Conservation (phyloP, 2,888 invertebrate species). For the Synergus laeviventris region DNA sequence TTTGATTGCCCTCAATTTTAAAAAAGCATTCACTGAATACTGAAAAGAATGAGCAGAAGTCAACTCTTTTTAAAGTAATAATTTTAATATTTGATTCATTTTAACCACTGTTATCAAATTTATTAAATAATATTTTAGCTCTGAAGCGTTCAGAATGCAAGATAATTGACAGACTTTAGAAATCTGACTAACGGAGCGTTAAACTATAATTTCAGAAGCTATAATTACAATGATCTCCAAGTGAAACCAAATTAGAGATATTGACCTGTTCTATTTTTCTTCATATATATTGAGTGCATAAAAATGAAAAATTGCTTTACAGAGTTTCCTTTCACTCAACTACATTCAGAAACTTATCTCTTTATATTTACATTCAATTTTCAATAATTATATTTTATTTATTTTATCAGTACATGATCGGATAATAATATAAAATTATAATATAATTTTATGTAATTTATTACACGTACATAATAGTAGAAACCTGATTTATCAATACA, state of each 20-base stretch:
- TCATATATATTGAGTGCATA: background rate
- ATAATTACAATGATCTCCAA: background rate
- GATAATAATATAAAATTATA: too few relatives aligned
- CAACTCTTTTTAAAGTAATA: too few relatives aligned
- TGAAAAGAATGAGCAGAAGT: too few relatives aligned
- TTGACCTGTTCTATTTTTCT: conserved; percentile 1
- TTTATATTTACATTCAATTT: background rate
- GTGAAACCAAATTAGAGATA: conserved; percentile 8
- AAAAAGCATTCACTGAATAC: too few relatives aligned
- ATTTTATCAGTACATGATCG: too few relatives aligned
- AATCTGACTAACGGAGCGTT: conserved; percentile 11
- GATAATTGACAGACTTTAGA: background rate
- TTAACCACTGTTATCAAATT: too few relatives aligned
- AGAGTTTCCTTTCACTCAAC: background rate
- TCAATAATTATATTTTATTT: background rate
- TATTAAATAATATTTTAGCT: background rate
- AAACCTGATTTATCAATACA: too few relatives aligned
- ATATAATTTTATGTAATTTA: too few relatives aligned
- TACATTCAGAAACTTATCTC: background rate
- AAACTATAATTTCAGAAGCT: conserved; percentile 26
- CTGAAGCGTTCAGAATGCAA: background rate
- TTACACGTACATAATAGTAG: too few relatives aligned
- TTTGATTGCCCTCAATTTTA: background rate
- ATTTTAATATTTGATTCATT: too few relatives aligned
- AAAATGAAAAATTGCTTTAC: background rate